These are phyloP conservation scores for Idaea dimidiata DNA, from an alignment of 2,888 invertebrate genomes.

Conservation along the genomic window DNA sequence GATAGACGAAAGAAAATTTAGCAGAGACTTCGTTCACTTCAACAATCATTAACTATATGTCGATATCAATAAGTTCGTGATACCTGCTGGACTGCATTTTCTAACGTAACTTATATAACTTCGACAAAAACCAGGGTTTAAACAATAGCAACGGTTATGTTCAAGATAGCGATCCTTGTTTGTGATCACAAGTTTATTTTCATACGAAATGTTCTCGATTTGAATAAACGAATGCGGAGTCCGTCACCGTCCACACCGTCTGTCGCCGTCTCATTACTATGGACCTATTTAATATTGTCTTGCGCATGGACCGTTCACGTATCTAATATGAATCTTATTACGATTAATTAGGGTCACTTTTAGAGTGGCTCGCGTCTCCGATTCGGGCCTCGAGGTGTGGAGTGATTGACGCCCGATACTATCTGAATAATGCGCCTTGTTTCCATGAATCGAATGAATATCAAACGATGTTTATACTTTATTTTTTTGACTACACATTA, in stretches of 20 bases:
- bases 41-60: too few relatives aligned
- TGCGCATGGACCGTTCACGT: conserved; percentile 16
- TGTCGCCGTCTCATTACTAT: conserved; percentile 55
- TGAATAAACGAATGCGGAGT: conserved; percentile 63
- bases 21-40: too few relatives aligned
- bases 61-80: too few relatives aligned
- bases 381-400: conserved; percentile 39
- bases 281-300: conserved; percentile 59
- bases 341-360: conserved; percentile 29
- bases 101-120: too few relatives aligned
- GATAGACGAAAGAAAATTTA: too few relatives aligned
- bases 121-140: not conserved
- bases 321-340: conserved; percentile 29
- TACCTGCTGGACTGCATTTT: too few relatives aligned
- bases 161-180: conserved; percentile 12
- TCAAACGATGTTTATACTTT: conserved; percentile 43
- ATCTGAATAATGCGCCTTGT: conserved; percentile 50
- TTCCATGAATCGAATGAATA: conserved; percentile 64
- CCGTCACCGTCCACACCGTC: conserved; percentile 40
- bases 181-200: conserved; percentile 42
- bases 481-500: conserved; percentile 33
- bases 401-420: conserved; percentile 56
- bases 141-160: not conserved
- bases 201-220: conserved; percentile 45
- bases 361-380: conserved; percentile 15